Evolutionary conservation across 2,888 invertebrate genomes (phyloP), one percentile per base, ranked within the genome.

Genomic region (Polietes domitor): DNA sequence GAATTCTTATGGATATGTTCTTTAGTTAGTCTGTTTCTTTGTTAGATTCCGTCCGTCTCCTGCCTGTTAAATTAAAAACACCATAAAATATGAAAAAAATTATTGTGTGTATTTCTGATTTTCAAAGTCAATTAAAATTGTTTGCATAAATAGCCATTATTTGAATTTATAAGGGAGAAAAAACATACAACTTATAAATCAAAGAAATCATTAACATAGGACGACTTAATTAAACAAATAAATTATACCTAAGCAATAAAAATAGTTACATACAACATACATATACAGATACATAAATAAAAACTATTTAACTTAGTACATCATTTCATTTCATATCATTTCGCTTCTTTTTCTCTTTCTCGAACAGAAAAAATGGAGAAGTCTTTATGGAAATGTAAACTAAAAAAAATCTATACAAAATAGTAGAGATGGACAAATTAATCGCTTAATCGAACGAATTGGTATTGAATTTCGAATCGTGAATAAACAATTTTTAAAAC

Each of bases 181-280:
- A 19, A 58, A 58, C 19, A 58, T n/a, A n/a, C n/a, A 37, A 37
- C 37, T 37, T 37, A 37, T 37, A 37, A 37, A 37, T 12, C 6
- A 37, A 37, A 37, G 12, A 37, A 37, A 37, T 26, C 4, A 26
- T 26, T 37, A 58, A 58, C 9, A 68, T 68, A 12, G 12, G 43
- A 63, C 63, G 2, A 21, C 68, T 68, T 68, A 68, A 68, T 12
- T 68, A 68, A 68, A 68, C 43, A 43, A 68, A 68, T 68, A 68
- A 68, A 68, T 68, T 43, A 68, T 28, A 68, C 68, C n/a, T 68
- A 24, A 41, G 12, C 26, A 17, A 41, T 68, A 24, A 68, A 43
- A 43, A 43, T 37, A 32, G n/a, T 32, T 28, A 63, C 63, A 37
- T 50, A 50, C 47, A 50, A 50, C n/a, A n/a, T 58, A 58, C 24